Evolutionary conservation across 2,797 vertebrate genomes (phyloP).

Genomic region (Gymnothorax reevesii): DNA sequence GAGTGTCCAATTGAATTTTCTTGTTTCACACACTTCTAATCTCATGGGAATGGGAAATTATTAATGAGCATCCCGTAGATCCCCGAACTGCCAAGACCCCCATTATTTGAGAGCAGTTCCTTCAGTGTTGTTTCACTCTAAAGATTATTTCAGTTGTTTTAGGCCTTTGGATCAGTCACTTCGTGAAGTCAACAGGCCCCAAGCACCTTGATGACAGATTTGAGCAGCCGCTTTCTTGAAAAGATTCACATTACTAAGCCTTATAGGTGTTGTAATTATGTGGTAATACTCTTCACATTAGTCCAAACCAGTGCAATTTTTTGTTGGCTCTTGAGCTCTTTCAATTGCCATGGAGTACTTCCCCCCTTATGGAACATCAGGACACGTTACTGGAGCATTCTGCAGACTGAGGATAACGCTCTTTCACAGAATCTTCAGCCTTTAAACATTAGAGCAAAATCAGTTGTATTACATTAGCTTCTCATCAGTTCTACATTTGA

Average conservation of each 20-base stretch:
- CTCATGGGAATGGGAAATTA: neutral
- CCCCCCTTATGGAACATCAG: conserved; percentile 42
- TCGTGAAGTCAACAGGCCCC: conserved; percentile 57
- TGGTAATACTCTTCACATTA: conserved; percentile 71
- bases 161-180: conserved; percentile 59
- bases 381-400: neutral
- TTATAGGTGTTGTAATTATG: conserved; percentile 76
- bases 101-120: neutral
- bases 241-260: conserved; percentile 67
- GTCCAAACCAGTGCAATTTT: conserved; percentile 77
- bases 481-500: neutral
- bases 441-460: conserved; percentile 1
- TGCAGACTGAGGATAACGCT: neutral
- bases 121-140: neutral
- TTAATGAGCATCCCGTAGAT: neutral
- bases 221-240: conserved; percentile 67
- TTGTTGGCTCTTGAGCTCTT: conserved; percentile 66
- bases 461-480: neutral
- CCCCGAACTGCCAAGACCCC: neutral
- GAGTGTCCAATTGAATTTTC: neutral
- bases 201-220: conserved; percentile 67
- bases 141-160: conserved; percentile 52
- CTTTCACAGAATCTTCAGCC: conserved; percentile 5
- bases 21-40: conserved; percentile 12
- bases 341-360: conserved; percentile 61